These are phyloP conservation scores for Drosophila basisetae DNA, from an alignment of 2,888 invertebrate genomes.

Conservation along the genomic window DNA sequence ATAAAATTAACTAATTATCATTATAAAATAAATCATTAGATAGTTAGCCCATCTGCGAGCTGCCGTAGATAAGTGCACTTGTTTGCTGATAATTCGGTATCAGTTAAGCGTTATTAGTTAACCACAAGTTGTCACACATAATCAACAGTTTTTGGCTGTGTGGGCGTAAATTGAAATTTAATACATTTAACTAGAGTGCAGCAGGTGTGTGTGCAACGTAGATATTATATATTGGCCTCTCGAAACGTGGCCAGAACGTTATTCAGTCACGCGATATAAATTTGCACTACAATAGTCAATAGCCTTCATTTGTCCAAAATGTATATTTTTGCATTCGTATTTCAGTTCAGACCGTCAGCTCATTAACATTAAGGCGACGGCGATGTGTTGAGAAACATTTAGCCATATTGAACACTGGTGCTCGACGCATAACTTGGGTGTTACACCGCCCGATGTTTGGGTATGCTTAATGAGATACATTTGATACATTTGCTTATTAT, in stretches of 20 bases:
- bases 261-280: constrained; percentile 19
- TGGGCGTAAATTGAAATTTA: not conserved
- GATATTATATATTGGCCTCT: not conserved
- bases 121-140: constrained; percentile 13
- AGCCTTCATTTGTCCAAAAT: constrained; percentile 19
- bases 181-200: constrained; percentile 7
- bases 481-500: constrained; percentile 38
- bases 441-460: constrained; percentile 30
- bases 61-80: constrained; percentile 23
- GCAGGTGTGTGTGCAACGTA: constrained; percentile 13
- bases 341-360: constrained; percentile 13
- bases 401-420: constrained; percentile 1
- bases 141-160: constrained; percentile 20
- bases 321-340: constrained; percentile 1
- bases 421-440: not conserved
- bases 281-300: not conserved
- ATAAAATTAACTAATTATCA: not conserved
- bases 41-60: not conserved
- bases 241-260: constrained; percentile 31
- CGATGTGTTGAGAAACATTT: constrained; percentile 18
- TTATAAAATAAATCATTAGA: not conserved
- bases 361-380: constrained; percentile 31
- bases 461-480: constrained; percentile 27
- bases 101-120: constrained; percentile 22
- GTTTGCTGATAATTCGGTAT: constrained; percentile 11